Evolutionary conservation across 2,113 vertebrate genomes (phyloP), one percentile per base, ranked within the genome.

Genomic region (Etheostoma cragini): DNA sequence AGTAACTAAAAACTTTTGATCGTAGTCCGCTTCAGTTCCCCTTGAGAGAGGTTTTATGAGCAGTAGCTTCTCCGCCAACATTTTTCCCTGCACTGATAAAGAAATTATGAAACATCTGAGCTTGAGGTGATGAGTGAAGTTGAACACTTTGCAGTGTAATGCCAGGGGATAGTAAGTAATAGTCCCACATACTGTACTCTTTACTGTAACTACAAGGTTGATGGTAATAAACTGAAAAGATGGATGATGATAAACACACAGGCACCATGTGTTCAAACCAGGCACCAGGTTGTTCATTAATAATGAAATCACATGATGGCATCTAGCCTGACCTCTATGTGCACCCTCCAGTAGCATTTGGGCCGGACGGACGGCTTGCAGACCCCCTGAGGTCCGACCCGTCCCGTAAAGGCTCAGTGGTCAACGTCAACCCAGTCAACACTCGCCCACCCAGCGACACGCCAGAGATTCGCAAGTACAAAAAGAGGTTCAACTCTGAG

Each of bases 351-450:
- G 96, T 96, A 89, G 97, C 91, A 72, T 97, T 98, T 89, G 97
- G 97, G 86, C 97, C 94, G 75, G 98, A 99, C 86, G 96, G 95
- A 19, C 96, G 98, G 76, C 95, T 97, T 24, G 93, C 95, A 0
- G 97, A 99, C 89, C 97, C 96, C 38, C 95, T 98, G 93, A 95
- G 96, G 84, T 91, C 97, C 64, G 97, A 99, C 92, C 97, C 97
- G 16, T 98, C 97, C 0, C 94, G 98, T 8, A 99, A 99, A 75
- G 98, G 98, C 88, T 99, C 98, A 0, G 98, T 99, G 91, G 98
- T 99, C 89, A 99, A 99, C 76, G 98, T 99, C 88, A 99, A 99
- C 88, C 98, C 98, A 0, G 98, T 98, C 1, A 99, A 99, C 72
- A 99, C 98, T 0, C 95, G 98, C 16, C 98, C 98, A 21, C 98